Evolutionary conservation across 2,797 vertebrate genomes (phyloP).

Genomic region (Arnoldichthys spilopterus): DNA sequence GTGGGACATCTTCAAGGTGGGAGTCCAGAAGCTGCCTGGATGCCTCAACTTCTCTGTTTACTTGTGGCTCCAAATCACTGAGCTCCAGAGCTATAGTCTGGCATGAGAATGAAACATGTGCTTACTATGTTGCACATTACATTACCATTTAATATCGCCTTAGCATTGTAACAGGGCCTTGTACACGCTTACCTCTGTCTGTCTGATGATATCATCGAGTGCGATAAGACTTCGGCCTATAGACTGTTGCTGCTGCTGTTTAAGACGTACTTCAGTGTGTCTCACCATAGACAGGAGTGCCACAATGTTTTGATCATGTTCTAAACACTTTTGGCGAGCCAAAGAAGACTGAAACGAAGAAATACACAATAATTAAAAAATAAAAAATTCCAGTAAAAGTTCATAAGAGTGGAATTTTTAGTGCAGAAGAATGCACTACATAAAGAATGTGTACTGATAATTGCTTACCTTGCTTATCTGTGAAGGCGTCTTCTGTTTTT

Average conservation of each 20-base stretch:
- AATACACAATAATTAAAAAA: neutral
- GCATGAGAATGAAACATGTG: conserved; percentile 1
- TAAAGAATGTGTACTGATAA: neutral
- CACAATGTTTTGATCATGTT: conserved; percentile 87
- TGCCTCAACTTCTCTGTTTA: conserved; percentile 81
- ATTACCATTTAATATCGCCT: neutral
- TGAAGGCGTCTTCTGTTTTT: conserved; percentile 41
- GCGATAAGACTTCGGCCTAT: conserved; percentile 74
- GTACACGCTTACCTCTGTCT: conserved; percentile 80
- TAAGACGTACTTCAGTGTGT: conserved; percentile 88
- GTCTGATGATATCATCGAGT: conserved; percentile 82
- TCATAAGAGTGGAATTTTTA: no score
- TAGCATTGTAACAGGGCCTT: neutral
- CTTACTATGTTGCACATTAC: neutral
- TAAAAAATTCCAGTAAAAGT: neutral
- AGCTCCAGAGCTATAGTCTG: conserved; percentile 86
- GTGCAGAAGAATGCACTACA: no score
- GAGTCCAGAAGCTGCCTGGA: conserved; percentile 79
- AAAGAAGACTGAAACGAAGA: conserved; percentile 67
- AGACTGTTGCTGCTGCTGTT: conserved; percentile 83
- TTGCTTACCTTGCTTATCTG: conserved; percentile 69
- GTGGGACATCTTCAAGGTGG: conserved; percentile 83
- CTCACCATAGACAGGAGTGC: conserved; percentile 89
- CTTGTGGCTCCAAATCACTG: conserved; percentile 80
- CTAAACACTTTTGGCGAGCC: conserved; percentile 86